Percentiles rank a stretch among this genome's conserved stretches.
These are phyloP conservation scores for Helogale parvula DNA, from an alignment of 2,113 vertebrate species.

Conservation along the genomic window DNA sequence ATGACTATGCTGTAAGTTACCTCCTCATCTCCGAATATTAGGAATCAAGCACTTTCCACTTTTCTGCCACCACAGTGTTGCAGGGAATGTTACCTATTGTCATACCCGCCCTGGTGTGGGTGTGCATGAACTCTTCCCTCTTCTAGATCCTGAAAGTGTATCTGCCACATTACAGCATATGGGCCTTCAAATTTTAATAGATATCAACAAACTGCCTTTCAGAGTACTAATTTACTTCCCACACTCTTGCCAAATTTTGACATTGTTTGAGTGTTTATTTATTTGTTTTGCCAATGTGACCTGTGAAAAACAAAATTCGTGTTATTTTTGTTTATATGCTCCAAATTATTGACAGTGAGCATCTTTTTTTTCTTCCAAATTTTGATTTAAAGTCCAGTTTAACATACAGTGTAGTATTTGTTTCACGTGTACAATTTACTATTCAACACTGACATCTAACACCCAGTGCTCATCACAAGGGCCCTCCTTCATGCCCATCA, in stretches of 20 bases:
- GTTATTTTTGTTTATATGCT: background rate
- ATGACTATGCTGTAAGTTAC: background rate
- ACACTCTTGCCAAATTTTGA: background rate
- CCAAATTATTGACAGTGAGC: background rate
- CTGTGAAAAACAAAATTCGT: background rate
- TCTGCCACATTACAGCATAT: background rate
- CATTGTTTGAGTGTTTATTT: background rate
- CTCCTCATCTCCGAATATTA: background rate
- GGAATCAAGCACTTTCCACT: background rate
- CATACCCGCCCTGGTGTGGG: too few relatives aligned
- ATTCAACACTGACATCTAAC: background rate
- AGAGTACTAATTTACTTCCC: background rate
- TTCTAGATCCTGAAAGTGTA: background rate
- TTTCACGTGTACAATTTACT: background rate
- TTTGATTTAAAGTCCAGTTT: background rate
- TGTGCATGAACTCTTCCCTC: rapidly evolving
- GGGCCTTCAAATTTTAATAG: background rate
- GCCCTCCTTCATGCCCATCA: background rate
- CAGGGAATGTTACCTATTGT: background rate
- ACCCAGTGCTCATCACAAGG: background rate
- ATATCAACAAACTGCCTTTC: background rate
- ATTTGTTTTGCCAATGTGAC: background rate
- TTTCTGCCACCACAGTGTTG: background rate
- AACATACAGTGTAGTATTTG: background rate
- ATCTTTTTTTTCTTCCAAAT: background rate